Evolutionary conservation across 2,797 vertebrate genomes (phyloP).

Genomic region (Sebastes paucispinis): DNA sequence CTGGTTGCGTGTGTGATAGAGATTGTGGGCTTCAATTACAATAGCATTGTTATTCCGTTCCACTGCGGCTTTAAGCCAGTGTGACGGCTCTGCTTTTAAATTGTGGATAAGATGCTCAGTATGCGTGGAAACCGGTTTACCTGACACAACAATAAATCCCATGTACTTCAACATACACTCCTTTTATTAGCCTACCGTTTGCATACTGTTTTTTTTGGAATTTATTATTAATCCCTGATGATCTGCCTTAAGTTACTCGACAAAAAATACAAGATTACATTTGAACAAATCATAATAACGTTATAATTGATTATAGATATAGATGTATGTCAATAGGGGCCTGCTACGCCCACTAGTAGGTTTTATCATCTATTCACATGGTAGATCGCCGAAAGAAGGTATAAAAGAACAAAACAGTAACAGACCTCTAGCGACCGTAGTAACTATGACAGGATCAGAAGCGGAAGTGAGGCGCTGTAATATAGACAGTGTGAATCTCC

Average conservation of each 20-base stretch:
- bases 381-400: no score
- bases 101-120: constrained; percentile 12
- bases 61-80: constrained; percentile 35
- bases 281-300: neutral
- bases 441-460: no score
- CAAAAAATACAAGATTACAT: neutral
- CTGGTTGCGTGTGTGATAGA: constrained; percentile 27
- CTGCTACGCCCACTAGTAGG: no score
- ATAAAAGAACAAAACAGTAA: no score
- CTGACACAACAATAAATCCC: neutral
- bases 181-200: neutral
- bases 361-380: no score
- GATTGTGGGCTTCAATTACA: constrained; percentile 35
- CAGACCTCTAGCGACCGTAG: no score
- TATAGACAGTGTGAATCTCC: no score
- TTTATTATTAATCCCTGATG: neutral
- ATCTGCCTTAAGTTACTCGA: neutral
- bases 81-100: constrained; percentile 31
- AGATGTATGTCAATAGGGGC: no score
- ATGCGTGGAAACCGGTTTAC: no score
- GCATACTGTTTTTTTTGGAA: neutral
- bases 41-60: constrained; percentile 35
- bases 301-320: no score
- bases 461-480: no score
- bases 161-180: neutral